Base-by-base conservation (phyloP, 2,888 invertebrate genomes). In the Leistus spinibarbis region DNA sequence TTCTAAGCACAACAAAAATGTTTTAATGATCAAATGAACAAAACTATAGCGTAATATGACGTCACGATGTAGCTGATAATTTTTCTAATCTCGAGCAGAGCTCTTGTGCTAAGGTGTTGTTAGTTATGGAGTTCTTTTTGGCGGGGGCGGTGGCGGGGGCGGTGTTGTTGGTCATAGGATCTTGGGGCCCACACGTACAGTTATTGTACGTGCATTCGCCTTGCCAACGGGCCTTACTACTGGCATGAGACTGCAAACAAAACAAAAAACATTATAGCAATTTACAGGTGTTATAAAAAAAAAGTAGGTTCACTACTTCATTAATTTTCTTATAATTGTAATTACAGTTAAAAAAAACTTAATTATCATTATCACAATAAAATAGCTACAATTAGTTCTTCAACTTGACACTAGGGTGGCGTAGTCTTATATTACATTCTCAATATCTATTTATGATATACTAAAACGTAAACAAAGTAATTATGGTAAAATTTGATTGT, bases 191-290 rank as follows among this genome's bases (percentile, higher is more conserved):
- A 82, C 88, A 82, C 79, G 88, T 83, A 80, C 88, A 81, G 82
- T 85, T 84, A 68, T 81, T 83, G 76, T 85, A 79, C 9, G 84
- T 85, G 82, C 93, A 93, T 78, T 90, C 89, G 64, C 93, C 93
- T 81, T 88, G 87, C 92, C 92, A 93, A 80, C 90, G 89, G 77
- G 92, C 92, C 84, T 91, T 91, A 77, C 90, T 89, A 81, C 89
- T 89, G 70, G 91, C 89, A 83, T 92, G 92, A 64, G 92, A 91
- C 92, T 92, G 86, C 74, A 89, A 87, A 76, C 77, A 78, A 76
- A 81, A 80, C 83, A 70, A 66, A 78, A 75, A 78, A 78, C 70
- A 76, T 22, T 70, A 66, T 56, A 69, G 19, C 1, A 22, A 72
- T 24, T 13, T 54, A 64, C 67, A 76, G 74, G 65, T 20, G n/a